These are phyloP conservation scores for Balaeniceps rex DNA, from an alignment of 2,113 vertebrate species.

Conservation along the genomic window DNA sequence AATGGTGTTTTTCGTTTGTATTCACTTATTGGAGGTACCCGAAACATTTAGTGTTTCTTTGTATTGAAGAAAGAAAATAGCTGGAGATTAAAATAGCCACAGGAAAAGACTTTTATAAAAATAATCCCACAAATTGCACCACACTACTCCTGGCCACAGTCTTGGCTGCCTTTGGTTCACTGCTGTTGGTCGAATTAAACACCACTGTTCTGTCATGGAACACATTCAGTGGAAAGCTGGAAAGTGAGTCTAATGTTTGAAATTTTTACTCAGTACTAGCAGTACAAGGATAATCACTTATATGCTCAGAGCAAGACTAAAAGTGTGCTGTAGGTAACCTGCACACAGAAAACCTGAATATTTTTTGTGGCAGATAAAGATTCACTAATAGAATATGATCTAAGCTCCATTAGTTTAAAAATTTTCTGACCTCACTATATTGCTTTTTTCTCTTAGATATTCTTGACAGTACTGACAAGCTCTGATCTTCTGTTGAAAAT, in stretches of 20 bases:
- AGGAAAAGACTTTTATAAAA: not conserved
- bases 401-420: not conserved
- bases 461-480: not conserved
- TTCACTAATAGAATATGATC: not conserved
- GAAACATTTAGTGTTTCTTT: not conserved
- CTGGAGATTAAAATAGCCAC: not conserved
- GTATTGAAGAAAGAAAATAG: not conserved
- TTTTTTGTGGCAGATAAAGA: not conserved
- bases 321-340: not conserved
- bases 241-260: not conserved
- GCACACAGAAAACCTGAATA: not conserved
- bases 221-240: not conserved
- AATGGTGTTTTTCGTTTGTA: not conserved
- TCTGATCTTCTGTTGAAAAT: not conserved
- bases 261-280: not conserved
- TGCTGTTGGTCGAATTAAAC: not conserved
- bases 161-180: not conserved
- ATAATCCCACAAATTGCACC: not conserved
- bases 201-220: not conserved
- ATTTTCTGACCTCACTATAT: not conserved
- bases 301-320: not conserved
- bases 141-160: not conserved
- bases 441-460: not conserved
- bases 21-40: not conserved
- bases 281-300: not conserved